These are phyloP conservation scores for Spea multiplicata DNA, from an alignment of 2,113 vertebrate species.

Conservation along the genomic window DNA sequence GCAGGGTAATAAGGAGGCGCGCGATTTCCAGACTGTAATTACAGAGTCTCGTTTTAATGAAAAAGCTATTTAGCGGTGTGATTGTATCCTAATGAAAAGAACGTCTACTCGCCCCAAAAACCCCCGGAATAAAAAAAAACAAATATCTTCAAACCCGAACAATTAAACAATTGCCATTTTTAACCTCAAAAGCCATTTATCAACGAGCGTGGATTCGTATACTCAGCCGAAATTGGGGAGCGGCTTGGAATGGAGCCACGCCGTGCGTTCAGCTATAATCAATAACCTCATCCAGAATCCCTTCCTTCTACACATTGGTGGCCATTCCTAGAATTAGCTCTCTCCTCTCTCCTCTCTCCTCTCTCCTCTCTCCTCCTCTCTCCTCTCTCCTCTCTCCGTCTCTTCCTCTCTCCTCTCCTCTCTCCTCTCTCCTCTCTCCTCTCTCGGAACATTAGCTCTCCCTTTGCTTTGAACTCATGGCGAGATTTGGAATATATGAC, in stretches of 20 bases:
- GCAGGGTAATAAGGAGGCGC: background rate
- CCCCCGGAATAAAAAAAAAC: background rate
- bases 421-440: no score
- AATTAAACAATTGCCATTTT: conserved; percentile 18
- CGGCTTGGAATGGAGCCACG: background rate
- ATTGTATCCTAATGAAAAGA: conserved; percentile 17
- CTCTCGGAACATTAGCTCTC: no score
- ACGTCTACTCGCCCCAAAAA: background rate
- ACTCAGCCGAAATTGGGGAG: background rate
- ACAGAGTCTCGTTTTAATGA: conserved; percentile 6
- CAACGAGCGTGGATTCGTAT: background rate
- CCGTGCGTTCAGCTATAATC: no score
- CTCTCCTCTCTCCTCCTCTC: no score
- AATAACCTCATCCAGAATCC: no score
- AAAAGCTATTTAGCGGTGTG: background rate
- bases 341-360: no score
- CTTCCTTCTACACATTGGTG: no score
- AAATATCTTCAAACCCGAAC: conserved; percentile 3
- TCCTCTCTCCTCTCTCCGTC: no score
- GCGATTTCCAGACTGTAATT: conserved; percentile 11
- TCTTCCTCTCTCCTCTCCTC: no score
- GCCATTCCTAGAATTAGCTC: no score
- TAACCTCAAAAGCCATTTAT: background rate
- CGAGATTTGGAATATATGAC: no score
- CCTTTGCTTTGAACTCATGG: no score